A percentile compares a stretch with the other conserved stretches of the same genome.
Evolutionary conservation across 2,113 vertebrate species (phyloP).

Genomic region (Oncorhynchus clarkii): DNA sequence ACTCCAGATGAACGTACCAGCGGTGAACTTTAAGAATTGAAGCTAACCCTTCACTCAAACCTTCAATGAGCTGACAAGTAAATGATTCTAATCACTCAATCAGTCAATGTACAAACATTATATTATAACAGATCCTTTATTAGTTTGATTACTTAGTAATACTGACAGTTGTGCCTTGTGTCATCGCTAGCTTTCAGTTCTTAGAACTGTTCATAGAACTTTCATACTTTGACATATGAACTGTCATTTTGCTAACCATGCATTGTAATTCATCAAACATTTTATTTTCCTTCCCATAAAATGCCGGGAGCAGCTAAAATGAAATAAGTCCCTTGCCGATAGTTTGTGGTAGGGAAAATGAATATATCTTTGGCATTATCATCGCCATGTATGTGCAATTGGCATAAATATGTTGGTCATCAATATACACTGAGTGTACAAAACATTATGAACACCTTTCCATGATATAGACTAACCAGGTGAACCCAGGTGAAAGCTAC

Average conservation of each 20-base stretch:
- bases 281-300: neutral
- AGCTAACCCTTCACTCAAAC: neutral
- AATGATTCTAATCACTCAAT: neutral
- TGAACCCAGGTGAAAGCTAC: no score
- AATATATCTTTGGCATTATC: neutral
- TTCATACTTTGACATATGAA: neutral
- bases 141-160: no score
- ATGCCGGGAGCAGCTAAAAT: conserved; percentile 1
- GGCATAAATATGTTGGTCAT: conserved; percentile 20
- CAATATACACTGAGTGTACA: no score
- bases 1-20: conserved; percentile 48
- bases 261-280: neutral
- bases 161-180: no score
- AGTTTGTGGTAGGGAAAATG: conserved; percentile 26
- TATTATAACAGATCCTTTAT: no score
- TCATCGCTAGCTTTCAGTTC: no score
- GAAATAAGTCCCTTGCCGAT: conserved; percentile 8
- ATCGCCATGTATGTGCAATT: conserved; percentile 15
- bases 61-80: neutral
- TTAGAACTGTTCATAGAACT: no score
- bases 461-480: no score
- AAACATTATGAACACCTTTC: no score
- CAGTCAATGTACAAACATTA: no score
- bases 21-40: neutral
- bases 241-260: conserved; percentile 11